These are phyloP conservation scores for Lasioglossum villosulum DNA, from an alignment of 2,888 invertebrate species.

Conservation along the genomic window DNA sequence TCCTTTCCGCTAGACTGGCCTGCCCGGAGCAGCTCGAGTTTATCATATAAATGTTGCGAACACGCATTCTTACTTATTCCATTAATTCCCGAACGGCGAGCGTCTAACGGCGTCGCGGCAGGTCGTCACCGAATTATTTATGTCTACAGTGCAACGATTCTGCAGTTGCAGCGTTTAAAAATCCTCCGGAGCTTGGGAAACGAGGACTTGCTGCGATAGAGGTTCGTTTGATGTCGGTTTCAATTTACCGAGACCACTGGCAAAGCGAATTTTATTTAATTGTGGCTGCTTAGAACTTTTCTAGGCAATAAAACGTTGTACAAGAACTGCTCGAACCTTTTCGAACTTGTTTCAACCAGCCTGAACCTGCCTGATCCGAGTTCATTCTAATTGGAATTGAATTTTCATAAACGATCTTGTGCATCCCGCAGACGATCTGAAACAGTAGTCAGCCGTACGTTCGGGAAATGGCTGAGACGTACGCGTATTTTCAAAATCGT, in stretches of 20 bases:
- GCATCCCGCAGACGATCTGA: neutral
- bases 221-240: neutral
- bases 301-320: neutral
- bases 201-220: neutral
- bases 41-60: neutral
- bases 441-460: neutral
- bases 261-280: neutral
- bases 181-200: neutral
- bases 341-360: too few relatives aligned
- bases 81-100: neutral
- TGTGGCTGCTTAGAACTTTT: neutral
- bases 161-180: neutral
- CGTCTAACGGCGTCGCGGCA: neutral
- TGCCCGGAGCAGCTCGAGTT: neutral
- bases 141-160: neutral
- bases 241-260: neutral
- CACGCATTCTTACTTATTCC: conserved; percentile 5
- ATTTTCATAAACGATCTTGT: neutral
- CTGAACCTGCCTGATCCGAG: too few relatives aligned
- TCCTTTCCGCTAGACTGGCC: neutral
- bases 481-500: neutral
- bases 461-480: neutral
- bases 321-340: too few relatives aligned
- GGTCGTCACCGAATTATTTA: neutral
- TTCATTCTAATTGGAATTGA: neutral